phyloP scores from a whole-genome alignment of 2,113 vertebrate genomes.

The Eubucco bourcierii region DNA sequence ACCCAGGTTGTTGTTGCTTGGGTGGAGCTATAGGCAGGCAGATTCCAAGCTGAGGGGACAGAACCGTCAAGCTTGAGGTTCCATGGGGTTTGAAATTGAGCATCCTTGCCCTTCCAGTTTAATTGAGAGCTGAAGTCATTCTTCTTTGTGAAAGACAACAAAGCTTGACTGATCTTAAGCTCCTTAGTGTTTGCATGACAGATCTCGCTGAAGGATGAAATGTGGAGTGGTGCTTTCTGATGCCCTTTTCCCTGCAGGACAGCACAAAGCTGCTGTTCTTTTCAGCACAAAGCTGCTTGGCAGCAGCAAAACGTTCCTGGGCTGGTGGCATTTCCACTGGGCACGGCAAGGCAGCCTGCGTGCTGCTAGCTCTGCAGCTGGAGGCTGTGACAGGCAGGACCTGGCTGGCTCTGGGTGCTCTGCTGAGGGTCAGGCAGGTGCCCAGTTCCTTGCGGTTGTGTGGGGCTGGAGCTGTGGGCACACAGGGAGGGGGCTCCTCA shows the following conservation, averaged over 20 bases:
- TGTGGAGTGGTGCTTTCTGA: not conserved
- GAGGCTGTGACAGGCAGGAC: not conserved
- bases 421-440: not conserved
- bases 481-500: not conserved
- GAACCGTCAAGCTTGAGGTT: not conserved
- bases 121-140: not conserved
- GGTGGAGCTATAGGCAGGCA: not conserved
- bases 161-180: not conserved
- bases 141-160: not conserved
- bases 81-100: not conserved
- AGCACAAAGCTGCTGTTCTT: not conserved
- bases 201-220: not conserved
- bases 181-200: not conserved
- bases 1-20: not conserved
- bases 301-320: not conserved
- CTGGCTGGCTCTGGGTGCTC: not conserved
- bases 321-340: rapidly evolving
- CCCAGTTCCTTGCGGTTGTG: rapidly evolving
- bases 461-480: not conserved
- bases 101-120: not conserved
- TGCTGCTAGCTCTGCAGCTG: not conserved
- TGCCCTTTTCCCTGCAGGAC: not conserved
- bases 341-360: not conserved
- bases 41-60: not conserved
- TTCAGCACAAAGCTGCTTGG: not conserved